These are phyloP conservation scores for Eurystomus gularis DNA, from an alignment of 2,113 vertebrate species.

Conservation along the genomic window DNA sequence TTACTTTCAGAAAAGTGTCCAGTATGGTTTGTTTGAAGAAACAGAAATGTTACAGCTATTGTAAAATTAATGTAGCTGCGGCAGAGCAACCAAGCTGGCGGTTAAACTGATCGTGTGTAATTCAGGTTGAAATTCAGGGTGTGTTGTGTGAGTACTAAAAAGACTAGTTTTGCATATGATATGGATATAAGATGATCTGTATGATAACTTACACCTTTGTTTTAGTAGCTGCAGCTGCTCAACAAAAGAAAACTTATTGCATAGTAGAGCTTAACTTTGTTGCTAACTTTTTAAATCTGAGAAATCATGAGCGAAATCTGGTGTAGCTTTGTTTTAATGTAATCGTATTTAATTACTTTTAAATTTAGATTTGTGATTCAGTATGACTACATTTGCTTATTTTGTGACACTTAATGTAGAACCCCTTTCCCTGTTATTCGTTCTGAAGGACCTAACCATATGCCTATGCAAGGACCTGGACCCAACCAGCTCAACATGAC, in stretches of 20 bases:
- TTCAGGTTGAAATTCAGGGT: not conserved
- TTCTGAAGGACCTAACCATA: conserved; percentile 91
- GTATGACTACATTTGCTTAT: not conserved
- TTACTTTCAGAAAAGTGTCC: not conserved
- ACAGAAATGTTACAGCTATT: not conserved
- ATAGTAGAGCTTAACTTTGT: not conserved
- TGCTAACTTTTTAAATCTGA: not conserved
- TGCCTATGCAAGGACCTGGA: conserved; percentile 97
- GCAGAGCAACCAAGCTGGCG: not conserved
- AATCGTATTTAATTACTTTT: not conserved
- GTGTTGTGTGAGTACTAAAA: not conserved
- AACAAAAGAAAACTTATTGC: not conserved
- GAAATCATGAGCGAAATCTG: not conserved
- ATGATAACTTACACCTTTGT: not conserved
- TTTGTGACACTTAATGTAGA: not conserved
- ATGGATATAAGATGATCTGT: not conserved
- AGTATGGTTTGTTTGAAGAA: not conserved
- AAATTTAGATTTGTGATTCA: not conserved
- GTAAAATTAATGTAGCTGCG: not conserved
- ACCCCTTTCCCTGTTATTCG: conserved; percentile 11
- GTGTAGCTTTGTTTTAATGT: not conserved
- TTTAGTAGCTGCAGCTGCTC: not conserved
- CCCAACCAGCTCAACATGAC: conserved; percentile 94
- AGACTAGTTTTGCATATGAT: not conserved
- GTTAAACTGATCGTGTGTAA: not conserved